These are phyloP conservation scores for Stratiolaelaps scimitus DNA, from an alignment of 1,140 invertebrate genomes.

Conservation along the genomic window DNA sequence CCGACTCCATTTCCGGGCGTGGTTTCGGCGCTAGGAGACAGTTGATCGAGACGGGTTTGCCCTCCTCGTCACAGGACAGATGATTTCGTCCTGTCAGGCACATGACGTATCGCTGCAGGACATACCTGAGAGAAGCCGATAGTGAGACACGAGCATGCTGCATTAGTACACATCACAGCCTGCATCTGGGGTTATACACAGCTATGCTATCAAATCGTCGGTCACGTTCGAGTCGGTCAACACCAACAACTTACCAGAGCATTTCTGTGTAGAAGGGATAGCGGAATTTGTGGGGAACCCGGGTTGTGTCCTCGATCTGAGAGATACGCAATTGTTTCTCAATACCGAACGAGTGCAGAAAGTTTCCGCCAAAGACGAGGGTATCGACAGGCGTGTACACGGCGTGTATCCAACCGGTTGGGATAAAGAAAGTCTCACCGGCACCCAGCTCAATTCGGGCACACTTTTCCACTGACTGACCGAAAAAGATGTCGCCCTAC, in stretches of 20 bases:
- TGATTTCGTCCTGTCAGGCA: constrained; percentile 71
- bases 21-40: constrained; percentile 28
- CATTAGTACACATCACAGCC: too few species aligned
- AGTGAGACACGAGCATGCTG: too few species aligned
- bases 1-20: constrained; percentile 35
- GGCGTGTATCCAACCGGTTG: constrained; percentile 95
- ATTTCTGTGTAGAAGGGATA: constrained; percentile 97
- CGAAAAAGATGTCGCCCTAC: constrained; percentile 88
- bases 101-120: constrained; percentile 78
- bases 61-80: constrained; percentile 41
- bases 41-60: constrained; percentile 33
- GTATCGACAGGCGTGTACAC: constrained; percentile 92
- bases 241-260: constrained; percentile 53
- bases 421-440: constrained; percentile 90
- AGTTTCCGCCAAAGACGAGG: constrained; percentile 94
- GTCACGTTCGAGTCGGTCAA: too few species aligned
- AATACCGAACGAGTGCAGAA: constrained; percentile 80
- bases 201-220: too few species aligned
- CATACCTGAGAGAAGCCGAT: constrained; percentile 48
- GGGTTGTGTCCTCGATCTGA: constrained; percentile 34
- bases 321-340: constrained; percentile 55
- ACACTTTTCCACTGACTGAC: constrained; percentile 83
- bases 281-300: constrained; percentile 89
- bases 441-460: constrained; percentile 57
- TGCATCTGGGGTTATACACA: too few species aligned